Conservation (phyloP, 2,888 invertebrate genomes). For the Trissolcus brochymenae region DNA sequence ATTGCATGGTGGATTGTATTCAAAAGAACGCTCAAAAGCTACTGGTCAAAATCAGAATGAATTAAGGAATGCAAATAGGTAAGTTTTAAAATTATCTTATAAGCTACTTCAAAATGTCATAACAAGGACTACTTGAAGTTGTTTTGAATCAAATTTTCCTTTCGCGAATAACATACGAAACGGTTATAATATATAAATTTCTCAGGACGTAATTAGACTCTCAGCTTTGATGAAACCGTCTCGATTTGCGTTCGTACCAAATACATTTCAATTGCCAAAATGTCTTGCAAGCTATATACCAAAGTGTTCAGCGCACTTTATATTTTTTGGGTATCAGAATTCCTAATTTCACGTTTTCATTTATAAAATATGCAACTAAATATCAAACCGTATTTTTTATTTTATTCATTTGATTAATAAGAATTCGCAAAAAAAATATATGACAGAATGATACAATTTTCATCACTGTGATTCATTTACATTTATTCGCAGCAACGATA, state of each 20-base stretch:
- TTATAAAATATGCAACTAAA: not conserved
- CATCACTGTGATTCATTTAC: not conserved
- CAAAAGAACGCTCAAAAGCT: constrained; percentile 64
- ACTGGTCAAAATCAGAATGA: constrained; percentile 43
- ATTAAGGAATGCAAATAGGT: constrained; percentile 61
- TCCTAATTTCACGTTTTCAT: not conserved
- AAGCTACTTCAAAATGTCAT: no score
- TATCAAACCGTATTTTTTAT: not conserved
- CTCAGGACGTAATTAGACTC: not conserved
- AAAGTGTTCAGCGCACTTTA: not conserved
- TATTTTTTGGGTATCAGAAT: not conserved
- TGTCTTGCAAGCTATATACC: constrained; percentile 1
- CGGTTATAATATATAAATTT: not conserved
- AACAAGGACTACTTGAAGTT: no score
- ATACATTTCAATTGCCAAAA: constrained; percentile 22
- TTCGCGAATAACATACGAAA: not conserved
- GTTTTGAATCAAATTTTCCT: no score
- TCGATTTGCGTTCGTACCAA: constrained; percentile 1
- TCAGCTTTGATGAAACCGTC: constrained; percentile 16
- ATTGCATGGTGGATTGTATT: constrained; percentile 69
- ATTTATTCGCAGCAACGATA: no score
- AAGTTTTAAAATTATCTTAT: not conserved
- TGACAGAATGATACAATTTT: not conserved
- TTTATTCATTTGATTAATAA: not conserved
- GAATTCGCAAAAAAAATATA: not conserved